These are phyloP conservation scores for Galerucella calmariensis DNA, from an alignment of 2,888 invertebrate genomes.

Conservation along the genomic window DNA sequence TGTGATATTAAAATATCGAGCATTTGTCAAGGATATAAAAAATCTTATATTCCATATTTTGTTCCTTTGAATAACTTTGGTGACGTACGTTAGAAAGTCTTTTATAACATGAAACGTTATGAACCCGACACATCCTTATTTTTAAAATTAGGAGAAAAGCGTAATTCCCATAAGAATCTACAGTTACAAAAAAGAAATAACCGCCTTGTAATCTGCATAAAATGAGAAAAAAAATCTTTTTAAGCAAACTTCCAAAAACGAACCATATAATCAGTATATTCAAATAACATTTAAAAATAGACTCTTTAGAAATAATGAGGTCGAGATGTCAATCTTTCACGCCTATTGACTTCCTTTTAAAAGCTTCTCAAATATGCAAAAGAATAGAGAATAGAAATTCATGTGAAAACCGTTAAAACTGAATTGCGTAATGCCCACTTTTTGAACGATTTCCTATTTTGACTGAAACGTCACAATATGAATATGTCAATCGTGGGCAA, in stretches of 20 bases:
- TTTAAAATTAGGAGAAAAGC: not conserved
- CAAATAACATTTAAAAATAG: constrained; percentile 43
- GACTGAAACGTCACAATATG: constrained; percentile 57
- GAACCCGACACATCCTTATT: not conserved
- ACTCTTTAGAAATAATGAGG: constrained; percentile 52
- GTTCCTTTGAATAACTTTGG: too few relatives aligned
- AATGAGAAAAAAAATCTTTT: constrained; percentile 8
- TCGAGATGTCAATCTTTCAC: constrained; percentile 58
- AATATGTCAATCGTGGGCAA: constrained; percentile 50
- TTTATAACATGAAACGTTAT: not conserved
- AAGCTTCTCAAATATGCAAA: constrained; percentile 45
- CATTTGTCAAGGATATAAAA: too few relatives aligned
- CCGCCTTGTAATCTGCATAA: constrained; percentile 16
- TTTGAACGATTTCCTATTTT: constrained; percentile 54
- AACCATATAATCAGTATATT: constrained; percentile 38
- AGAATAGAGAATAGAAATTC: constrained; percentile 38
- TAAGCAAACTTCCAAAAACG: constrained; percentile 15
- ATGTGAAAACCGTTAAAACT: constrained; percentile 44
- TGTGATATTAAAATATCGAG: too few relatives aligned
- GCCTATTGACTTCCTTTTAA: constrained; percentile 57
- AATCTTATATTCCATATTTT: too few relatives aligned
- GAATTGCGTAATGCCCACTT: constrained; percentile 47
- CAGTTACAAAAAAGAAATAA: constrained; percentile 7
- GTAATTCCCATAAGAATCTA: not conserved
- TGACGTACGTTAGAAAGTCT: not conserved